These are phyloP conservation scores for Porites lobata DNA, from an alignment of 92 coral and sea anemone genomes.

Conservation along the genomic window DNA sequence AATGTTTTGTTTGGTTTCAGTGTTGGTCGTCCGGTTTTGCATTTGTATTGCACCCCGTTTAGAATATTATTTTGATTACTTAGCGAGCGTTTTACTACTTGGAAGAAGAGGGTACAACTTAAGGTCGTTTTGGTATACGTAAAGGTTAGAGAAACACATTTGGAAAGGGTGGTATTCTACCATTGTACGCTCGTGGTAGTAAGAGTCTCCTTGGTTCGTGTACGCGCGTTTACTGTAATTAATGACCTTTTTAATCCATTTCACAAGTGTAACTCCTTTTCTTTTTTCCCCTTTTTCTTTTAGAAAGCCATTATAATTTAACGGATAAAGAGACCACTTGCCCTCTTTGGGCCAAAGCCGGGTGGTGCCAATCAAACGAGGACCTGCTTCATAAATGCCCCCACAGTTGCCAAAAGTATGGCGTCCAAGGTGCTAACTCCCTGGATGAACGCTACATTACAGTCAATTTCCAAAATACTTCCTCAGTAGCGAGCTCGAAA, in stretches of 20 bases:
- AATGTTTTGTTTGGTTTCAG: too few species aligned
- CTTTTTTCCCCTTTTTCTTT: neutral
- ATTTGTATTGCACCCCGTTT: too few species aligned
- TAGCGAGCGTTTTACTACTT: too few species aligned
- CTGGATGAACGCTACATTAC: slow-evolving; percentile 39
- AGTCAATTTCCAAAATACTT: slow-evolving; percentile 21
- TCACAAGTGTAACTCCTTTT: neutral
- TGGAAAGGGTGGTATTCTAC: too few species aligned
- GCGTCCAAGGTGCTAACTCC: slow-evolving; percentile 26
- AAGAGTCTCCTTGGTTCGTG: too few species aligned
- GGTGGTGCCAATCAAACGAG: slow-evolving; percentile 42
- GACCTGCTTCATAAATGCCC: slow-evolving; percentile 54
- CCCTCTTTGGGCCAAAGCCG: slow-evolving; percentile 63
- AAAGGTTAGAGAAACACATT: too few species aligned
- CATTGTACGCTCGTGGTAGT: too few species aligned
- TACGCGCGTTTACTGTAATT: too few species aligned
- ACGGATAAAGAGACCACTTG: slow-evolving; percentile 63
- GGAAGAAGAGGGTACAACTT: too few species aligned
- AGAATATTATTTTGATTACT: too few species aligned
- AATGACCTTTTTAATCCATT: neutral
- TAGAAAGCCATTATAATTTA: slow-evolving; percentile 37
- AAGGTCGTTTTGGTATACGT: too few species aligned
- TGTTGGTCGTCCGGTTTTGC: too few species aligned
- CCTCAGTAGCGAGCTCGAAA: neutral
- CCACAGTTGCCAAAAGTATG: slow-evolving; percentile 71